A percentile compares a stretch with the other conserved stretches of the same genome.
phyloP scores from a whole-genome alignment of 2,797 vertebrate genomes.

The Loriculus beryllinus region DNA sequence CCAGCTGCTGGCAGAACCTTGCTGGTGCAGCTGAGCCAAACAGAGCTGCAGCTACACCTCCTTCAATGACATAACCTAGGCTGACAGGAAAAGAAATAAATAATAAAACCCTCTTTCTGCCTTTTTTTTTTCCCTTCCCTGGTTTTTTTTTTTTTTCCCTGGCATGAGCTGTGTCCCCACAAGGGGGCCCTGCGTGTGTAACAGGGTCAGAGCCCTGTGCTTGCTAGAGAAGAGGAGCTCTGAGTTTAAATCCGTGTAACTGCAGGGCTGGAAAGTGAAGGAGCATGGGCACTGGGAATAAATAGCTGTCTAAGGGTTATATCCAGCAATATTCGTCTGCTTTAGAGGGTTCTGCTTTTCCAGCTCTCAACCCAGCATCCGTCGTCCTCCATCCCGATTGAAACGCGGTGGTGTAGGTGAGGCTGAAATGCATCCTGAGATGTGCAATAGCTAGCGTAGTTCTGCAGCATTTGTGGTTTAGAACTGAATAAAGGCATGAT shows the following conservation, averaged over 20 bases:
- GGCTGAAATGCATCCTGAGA: neutral
- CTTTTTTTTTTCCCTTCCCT: neutral
- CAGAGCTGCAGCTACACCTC: constrained; percentile 42
- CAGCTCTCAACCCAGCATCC: neutral
- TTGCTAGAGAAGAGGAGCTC: neutral
- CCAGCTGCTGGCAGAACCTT: constrained; percentile 3
- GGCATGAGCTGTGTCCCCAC: constrained; percentile 2
- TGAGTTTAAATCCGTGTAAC: neutral
- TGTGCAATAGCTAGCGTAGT: neutral
- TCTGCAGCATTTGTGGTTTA: rapidly evolving
- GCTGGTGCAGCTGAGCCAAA: constrained; percentile 29
- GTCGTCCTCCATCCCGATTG: rapidly evolving
- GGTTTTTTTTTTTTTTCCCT: neutral
- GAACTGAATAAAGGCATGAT: neutral
- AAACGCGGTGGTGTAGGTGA: neutral
- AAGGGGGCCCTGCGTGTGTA: constrained; percentile 1
- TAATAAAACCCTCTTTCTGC: neutral
- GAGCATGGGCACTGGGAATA: neutral
- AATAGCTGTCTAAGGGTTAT: neutral
- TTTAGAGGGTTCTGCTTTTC: neutral
- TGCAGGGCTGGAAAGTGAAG: neutral
- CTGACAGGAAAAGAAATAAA: neutral
- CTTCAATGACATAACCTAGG: constrained; percentile 39
- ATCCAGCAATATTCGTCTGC: neutral
- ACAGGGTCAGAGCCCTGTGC: neutral